Evolutionary conservation across 2,888 invertebrate species (phyloP).

Genomic region (Kryphioiulus occultus): DNA sequence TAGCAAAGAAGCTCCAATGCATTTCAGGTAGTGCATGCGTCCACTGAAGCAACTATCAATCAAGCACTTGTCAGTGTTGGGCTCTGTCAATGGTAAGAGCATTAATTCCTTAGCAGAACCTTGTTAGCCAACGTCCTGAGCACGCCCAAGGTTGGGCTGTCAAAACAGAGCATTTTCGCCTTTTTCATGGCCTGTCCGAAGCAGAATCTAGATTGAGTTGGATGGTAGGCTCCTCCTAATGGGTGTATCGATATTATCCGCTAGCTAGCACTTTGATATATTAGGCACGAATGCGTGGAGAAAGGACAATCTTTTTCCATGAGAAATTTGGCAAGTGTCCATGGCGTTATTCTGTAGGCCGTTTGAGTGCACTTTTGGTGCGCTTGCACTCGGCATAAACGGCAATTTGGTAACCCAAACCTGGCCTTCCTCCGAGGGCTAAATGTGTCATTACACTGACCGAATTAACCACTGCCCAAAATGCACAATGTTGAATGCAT

Average conservation of each 20-base stretch:
- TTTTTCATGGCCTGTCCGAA: constrained; percentile 6
- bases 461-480: background rate
- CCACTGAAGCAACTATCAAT: too few species aligned
- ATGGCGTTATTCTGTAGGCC: background rate
- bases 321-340: constrained; percentile 4
- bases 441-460: background rate
- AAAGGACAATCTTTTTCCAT: background rate
- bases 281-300: background rate
- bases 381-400: constrained; percentile 1
- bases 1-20: too few species aligned
- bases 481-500: background rate
- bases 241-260: background rate
- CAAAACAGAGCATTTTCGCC: background rate
- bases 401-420: background rate
- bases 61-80: background rate
- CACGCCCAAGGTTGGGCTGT: background rate
- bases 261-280: background rate
- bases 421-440: background rate
- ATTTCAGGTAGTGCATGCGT: too few species aligned
- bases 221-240: background rate
- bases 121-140: background rate
- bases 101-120: background rate
- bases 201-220: background rate
- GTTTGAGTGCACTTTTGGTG: constrained; percentile 40
- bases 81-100: background rate